Evolutionary conservation across 1,140 invertebrate species (phyloP).

Genomic region (Drosophila kanapiae): DNA sequence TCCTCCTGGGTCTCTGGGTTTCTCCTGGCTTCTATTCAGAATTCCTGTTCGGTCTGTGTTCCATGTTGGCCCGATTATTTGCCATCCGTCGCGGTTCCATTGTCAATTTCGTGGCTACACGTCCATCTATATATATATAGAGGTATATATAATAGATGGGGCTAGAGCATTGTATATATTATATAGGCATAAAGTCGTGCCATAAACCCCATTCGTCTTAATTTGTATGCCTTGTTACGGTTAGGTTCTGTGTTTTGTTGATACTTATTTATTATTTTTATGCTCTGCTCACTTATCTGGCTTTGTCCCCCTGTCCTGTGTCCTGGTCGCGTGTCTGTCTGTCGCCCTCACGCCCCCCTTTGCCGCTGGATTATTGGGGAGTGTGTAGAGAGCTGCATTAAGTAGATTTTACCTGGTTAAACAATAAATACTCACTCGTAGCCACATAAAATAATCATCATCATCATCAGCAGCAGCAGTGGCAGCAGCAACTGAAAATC

Average conservation of each 20-base stretch:
- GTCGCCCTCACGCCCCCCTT: not conserved
- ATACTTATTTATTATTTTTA: slow-evolving; percentile 61
- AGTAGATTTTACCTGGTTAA: slow-evolving; percentile 11
- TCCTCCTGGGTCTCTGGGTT: slow-evolving; percentile 1
- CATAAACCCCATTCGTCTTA: slow-evolving; percentile 82
- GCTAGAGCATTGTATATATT: slow-evolving; percentile 30
- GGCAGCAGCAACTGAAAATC: not conserved
- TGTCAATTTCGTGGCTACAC: slow-evolving; percentile 60
- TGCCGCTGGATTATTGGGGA: slow-evolving; percentile 25
- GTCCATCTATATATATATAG: slow-evolving; percentile 31
- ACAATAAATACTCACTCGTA: slow-evolving; percentile 27
- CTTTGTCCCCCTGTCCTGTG: slow-evolving; percentile 19
- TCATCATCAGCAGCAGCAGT: slow-evolving; percentile 16
- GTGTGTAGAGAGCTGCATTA: slow-evolving; percentile 21
- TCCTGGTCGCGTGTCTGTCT: slow-evolving; percentile 13
- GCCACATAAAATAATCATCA: slow-evolving; percentile 51
- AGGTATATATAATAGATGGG: slow-evolving; percentile 2
- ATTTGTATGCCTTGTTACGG: slow-evolving; percentile 72
- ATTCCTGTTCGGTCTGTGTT: slow-evolving; percentile 23
- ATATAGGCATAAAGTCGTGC: slow-evolving; percentile 55
- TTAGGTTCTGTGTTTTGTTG: slow-evolving; percentile 46
- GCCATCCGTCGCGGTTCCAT: slow-evolving; percentile 44
- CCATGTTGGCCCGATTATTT: slow-evolving; percentile 47
- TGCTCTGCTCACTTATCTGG: slow-evolving; percentile 52
- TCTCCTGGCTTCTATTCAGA: slow-evolving; percentile 29